Evolutionary conservation across 2,797 vertebrate genomes (phyloP).

Genomic region (Urophycis tenuis): DNA sequence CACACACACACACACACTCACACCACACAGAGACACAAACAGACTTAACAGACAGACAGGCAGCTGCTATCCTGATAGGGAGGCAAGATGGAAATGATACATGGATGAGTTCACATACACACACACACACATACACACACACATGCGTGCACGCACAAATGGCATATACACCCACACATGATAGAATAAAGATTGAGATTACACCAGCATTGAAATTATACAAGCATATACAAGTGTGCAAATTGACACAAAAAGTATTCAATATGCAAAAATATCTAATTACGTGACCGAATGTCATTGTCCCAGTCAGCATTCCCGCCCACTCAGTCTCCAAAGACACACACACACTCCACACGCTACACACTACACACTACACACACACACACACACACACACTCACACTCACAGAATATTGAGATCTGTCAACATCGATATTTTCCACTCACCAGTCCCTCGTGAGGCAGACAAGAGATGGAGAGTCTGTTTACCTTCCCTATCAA

Average conservation of each 20-base stretch:
- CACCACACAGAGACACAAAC: neutral
- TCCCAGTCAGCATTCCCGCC: constrained; percentile 34
- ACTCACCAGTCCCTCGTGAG: constrained; percentile 42
- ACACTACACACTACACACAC: constrained; percentile 12
- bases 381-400: constrained; percentile 15
- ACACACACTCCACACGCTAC: constrained; percentile 8
- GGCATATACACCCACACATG: constrained; percentile 15
- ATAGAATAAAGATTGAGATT: constrained; percentile 23
- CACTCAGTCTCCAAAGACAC: constrained; percentile 25
- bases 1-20: no score
- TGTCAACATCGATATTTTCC: constrained; percentile 63
- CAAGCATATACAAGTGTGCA: constrained; percentile 33
- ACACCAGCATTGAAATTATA: constrained; percentile 34
- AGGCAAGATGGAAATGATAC: constrained; percentile 51
- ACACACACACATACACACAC: no score
- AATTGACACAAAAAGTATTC: constrained; percentile 51
- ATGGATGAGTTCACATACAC: constrained; percentile 50
- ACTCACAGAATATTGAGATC: constrained; percentile 34
- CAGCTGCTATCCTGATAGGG: constrained; percentile 64
- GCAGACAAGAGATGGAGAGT: constrained; percentile 54
- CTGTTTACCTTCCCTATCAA: constrained; percentile 62
- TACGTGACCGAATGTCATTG: constrained; percentile 57
- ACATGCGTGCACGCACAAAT: neutral
- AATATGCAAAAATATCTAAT: constrained; percentile 68
- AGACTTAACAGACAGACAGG: constrained; percentile 51